These are phyloP conservation scores for Cariama cristata DNA, from an alignment of 2,113 vertebrate genomes.

Conservation along the genomic window DNA sequence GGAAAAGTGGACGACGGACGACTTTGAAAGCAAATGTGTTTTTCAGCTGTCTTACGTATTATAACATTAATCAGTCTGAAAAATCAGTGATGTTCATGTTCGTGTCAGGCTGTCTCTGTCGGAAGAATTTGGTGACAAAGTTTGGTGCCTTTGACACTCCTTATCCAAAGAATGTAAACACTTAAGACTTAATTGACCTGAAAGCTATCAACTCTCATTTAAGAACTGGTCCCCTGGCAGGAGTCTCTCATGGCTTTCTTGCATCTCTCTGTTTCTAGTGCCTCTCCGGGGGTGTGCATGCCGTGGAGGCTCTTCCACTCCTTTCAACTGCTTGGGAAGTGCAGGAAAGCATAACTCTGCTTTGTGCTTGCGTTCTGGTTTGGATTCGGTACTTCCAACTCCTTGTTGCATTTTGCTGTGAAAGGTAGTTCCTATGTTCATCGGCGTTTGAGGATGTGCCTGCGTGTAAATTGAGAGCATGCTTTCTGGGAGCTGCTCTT, in stretches of 20 bases:
- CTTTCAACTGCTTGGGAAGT: neutral
- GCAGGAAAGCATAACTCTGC: neutral
- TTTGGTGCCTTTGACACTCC: neutral
- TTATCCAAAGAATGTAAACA: neutral
- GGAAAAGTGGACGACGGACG: neutral
- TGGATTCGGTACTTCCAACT: neutral
- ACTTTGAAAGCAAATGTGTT: neutral
- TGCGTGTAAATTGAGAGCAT: fast-evolving
- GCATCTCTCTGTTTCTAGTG: neutral
- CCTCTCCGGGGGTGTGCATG: fast-evolving
- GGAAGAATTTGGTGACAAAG: neutral
- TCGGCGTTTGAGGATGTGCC: neutral
- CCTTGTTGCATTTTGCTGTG: neutral
- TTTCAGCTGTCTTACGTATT: neutral
- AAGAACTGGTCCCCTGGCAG: neutral
- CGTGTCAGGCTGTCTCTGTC: neutral
- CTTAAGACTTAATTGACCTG: neutral
- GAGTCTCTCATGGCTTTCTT: neutral
- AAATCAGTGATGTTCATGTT: neutral
- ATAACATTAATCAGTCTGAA: neutral
- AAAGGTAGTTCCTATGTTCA: neutral
- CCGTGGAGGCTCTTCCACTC: neutral
- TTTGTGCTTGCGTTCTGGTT: neutral
- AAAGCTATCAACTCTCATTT: neutral
- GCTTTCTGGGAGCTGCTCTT: neutral